These are phyloP conservation scores for Aphidius colemani DNA, from an alignment of 2,888 invertebrate genomes.

Conservation along the genomic window DNA sequence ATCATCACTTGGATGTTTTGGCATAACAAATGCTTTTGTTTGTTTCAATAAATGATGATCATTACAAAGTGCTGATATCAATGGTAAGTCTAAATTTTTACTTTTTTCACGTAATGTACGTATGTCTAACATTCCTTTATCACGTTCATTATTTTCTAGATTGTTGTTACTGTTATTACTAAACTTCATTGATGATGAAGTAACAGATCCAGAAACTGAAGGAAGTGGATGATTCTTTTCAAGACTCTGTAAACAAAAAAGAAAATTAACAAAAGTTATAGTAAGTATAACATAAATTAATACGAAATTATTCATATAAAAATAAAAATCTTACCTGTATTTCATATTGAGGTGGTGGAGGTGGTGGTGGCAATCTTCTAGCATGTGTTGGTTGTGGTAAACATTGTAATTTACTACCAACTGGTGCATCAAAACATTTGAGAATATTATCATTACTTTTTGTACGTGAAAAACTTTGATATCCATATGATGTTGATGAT, in stretches of 20 bases:
- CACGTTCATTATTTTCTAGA: conserved; percentile 38
- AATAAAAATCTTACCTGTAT: conserved; percentile 59
- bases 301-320: too few species aligned
- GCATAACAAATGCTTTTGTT: conserved; percentile 83
- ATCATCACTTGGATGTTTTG: conserved; percentile 65
- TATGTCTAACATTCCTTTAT: conserved; percentile 70
- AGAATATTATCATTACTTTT: conserved; percentile 83
- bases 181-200: conserved; percentile 30
- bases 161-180: conserved; percentile 20
- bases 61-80: conserved; percentile 92
- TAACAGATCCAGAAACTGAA: conserved; percentile 36
- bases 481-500: conserved; percentile 31
- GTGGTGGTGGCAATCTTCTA: conserved; percentile 64
- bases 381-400: conserved; percentile 59
- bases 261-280: too few species aligned
- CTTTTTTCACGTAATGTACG: conserved; percentile 85
- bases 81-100: conserved; percentile 85
- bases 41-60: conserved; percentile 87
- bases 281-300: too few species aligned
- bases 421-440: conserved; percentile 66
- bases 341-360: conserved; percentile 65
- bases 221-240: conserved; percentile 54
- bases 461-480: conserved; percentile 63
- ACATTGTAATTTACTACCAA: conserved; percentile 45
- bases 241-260: conserved; percentile 50